Conservation (phyloP, 2,888 invertebrate species). For the Penaeus monodon region DNA sequence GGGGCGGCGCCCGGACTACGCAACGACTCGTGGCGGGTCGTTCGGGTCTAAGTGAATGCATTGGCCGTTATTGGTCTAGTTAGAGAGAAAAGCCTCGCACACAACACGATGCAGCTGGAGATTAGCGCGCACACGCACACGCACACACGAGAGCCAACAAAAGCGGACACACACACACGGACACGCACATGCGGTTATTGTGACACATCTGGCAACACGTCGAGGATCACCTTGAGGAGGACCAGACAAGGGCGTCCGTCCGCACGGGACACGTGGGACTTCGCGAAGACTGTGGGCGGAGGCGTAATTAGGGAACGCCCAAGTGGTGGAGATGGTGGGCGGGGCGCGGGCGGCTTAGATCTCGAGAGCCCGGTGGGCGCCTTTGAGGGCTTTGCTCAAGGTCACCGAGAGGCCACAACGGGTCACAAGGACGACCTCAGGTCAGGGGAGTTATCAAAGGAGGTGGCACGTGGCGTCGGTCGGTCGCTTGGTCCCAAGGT, state of each 20-base stretch:
- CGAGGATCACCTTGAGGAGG: conserved; percentile 57
- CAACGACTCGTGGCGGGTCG: too few relatives aligned
- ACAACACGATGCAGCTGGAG: conserved; percentile 33
- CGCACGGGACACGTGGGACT: not conserved
- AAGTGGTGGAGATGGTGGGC: too few relatives aligned
- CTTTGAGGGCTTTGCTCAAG: conserved; percentile 1
- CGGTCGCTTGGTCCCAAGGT: conserved; percentile 48
- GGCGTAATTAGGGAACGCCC: too few relatives aligned
- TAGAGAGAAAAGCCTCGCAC: conserved; percentile 37
- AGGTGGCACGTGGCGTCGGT: conserved; percentile 7
- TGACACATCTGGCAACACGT: conserved; percentile 48
- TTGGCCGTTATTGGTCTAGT: not conserved
- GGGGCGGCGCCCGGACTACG: too few relatives aligned
- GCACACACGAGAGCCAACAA: conserved; percentile 38
- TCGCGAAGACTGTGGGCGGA: too few relatives aligned
- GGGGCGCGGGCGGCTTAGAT: too few relatives aligned
- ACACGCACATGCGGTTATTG: conserved; percentile 59
- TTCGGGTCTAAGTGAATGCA: not conserved
- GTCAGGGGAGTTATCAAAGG: conserved; percentile 43
- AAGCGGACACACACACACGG: conserved; percentile 14
- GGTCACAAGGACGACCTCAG: conserved; percentile 32
- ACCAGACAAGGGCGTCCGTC: conserved; percentile 47
- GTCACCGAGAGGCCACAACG: conserved; percentile 25
- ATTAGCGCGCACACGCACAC: conserved; percentile 40
- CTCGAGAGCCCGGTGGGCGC: too few relatives aligned